Percentiles rank a stretch among this genome's conserved stretches.
Conservation (phyloP, 2,888 invertebrate species). For the Athalia cordata region DNA sequence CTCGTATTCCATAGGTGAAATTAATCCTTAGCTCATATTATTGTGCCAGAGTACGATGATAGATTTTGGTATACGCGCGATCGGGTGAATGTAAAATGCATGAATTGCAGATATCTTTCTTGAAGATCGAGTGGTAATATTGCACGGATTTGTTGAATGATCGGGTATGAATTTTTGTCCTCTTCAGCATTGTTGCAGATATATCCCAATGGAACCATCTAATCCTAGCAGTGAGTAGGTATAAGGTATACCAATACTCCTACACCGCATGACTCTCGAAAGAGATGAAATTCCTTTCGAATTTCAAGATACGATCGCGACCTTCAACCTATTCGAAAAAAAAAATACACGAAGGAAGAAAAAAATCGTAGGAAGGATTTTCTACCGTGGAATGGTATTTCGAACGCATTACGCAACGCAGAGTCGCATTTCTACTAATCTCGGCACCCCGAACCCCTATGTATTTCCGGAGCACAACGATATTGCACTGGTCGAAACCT, state of each 20-base stretch:
- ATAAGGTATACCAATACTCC: neutral
- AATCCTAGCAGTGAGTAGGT: constrained; percentile 22
- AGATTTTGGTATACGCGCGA: constrained; percentile 21
- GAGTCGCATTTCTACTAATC: constrained; percentile 50
- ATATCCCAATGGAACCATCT: constrained; percentile 2
- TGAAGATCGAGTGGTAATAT: constrained; percentile 35
- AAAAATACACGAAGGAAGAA: no score
- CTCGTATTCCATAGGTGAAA: constrained; percentile 1
- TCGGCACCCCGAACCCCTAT: constrained; percentile 38
- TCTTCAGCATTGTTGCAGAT: constrained; percentile 11
- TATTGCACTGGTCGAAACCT: neutral
- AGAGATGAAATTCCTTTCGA: constrained; percentile 31
- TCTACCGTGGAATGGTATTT: constrained; percentile 41
- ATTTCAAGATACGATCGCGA: constrained; percentile 34
- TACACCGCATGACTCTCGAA: constrained; percentile 2
- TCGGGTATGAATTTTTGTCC: constrained; percentile 19
- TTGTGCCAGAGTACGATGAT: constrained; percentile 7
- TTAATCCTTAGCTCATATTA: constrained; percentile 18
- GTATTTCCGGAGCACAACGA: constrained; percentile 25
- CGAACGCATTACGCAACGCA: constrained; percentile 53
- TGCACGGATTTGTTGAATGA: constrained; percentile 31
- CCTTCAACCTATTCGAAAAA: constrained; percentile 23
- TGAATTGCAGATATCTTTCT: constrained; percentile 30
- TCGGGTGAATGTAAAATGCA: constrained; percentile 17
- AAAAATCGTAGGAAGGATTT: constrained; percentile 41